phyloP scores from a whole-genome alignment of 2,888 invertebrate genomes.

The Thereva unica region DNA sequence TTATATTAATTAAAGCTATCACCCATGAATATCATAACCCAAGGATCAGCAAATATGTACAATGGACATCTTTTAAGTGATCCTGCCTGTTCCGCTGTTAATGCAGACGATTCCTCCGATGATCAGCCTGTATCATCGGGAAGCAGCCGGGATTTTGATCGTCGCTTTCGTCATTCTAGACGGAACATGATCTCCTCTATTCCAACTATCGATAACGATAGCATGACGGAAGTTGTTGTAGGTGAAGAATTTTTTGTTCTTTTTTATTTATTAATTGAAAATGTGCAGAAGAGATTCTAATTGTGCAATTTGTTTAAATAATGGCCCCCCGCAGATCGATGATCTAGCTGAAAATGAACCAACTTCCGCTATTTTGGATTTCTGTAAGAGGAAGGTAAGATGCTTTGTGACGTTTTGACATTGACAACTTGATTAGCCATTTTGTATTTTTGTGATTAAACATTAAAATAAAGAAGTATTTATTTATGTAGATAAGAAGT shows the following conservation, averaged over 20 bases:
- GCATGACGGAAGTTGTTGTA: constrained; percentile 41
- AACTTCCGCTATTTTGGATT: constrained; percentile 77
- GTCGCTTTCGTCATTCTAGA: background rate
- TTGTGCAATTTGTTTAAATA: background rate
- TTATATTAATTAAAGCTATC: too few species aligned
- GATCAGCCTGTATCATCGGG: constrained; percentile 7
- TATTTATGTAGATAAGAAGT: background rate
- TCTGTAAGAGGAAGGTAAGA: constrained; percentile 75
- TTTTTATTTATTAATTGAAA: background rate
- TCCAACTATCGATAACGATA: constrained; percentile 27
- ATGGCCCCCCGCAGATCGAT: constrained; percentile 61
- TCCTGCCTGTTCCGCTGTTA: constrained; percentile 8
- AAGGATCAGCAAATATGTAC: constrained; percentile 10
- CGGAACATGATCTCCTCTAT: constrained; percentile 4
- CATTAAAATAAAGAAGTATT: background rate
- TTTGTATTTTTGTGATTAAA: background rate
- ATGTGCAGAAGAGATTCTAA: background rate
- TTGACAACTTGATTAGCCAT: background rate
- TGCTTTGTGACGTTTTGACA: background rate
- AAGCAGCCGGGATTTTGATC: background rate
- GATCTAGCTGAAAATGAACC: constrained; percentile 74
- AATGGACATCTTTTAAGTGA: constrained; percentile 17
- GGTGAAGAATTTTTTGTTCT: constrained; percentile 18
- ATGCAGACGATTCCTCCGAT: constrained; percentile 6
- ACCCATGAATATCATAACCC: too few species aligned